Percentiles rank a stretch among this genome's conserved stretches.
These are phyloP conservation scores for Mycetomoellerius zeteki DNA, from an alignment of 1,140 invertebrate genomes.

Conservation along the genomic window DNA sequence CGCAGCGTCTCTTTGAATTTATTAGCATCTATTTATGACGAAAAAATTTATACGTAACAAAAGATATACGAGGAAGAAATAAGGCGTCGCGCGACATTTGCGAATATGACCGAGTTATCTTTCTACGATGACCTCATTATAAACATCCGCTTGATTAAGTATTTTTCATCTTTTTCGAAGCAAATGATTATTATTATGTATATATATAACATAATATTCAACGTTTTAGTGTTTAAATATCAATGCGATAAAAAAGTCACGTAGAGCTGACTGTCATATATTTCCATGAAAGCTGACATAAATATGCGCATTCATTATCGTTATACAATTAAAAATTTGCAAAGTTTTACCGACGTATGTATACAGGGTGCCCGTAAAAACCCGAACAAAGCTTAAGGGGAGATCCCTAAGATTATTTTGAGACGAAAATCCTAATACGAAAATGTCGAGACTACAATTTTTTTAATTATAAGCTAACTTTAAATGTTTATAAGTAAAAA, in stretches of 20 bases:
- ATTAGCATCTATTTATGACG: constrained; percentile 67
- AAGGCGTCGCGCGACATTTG: background rate
- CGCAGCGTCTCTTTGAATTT: constrained; percentile 55
- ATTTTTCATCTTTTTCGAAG: background rate
- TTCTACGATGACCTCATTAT: constrained; percentile 7
- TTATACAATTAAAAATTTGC: constrained; percentile 27
- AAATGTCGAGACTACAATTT: too few relatives aligned
- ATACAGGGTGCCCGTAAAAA: too few relatives aligned
- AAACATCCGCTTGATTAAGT: background rate
- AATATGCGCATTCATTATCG: constrained; percentile 43
- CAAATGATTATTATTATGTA: background rate
- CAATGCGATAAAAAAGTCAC: background rate
- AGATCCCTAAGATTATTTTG: too few relatives aligned
- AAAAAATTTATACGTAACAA: constrained; percentile 21
- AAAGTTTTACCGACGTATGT: constrained; percentile 10
- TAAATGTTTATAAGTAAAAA: too few relatives aligned
- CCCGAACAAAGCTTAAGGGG: too few relatives aligned
- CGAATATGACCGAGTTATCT: background rate
- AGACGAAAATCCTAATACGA: too few relatives aligned
- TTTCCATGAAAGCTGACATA: background rate
- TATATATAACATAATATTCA: background rate
- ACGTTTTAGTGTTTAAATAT: constrained; percentile 12
- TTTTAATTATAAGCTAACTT: too few relatives aligned
- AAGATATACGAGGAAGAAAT: constrained; percentile 12
- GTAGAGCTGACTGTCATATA: background rate